Conservation (phyloP, 2,797 vertebrate genomes). For the Acanthis flammea region DNA sequence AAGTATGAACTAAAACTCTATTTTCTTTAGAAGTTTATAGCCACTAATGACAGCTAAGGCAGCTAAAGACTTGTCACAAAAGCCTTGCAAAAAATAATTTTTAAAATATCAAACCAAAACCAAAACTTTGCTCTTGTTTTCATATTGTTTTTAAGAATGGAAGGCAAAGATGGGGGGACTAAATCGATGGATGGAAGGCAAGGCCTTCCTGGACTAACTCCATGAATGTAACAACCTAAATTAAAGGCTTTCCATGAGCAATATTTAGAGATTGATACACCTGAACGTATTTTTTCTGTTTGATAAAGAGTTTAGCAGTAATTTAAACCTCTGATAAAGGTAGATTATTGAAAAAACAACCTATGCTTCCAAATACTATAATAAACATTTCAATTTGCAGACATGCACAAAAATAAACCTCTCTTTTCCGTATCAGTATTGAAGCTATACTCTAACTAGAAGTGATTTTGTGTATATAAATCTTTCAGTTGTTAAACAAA, state of each 20-base stretch:
- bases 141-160: background rate
- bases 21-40: background rate
- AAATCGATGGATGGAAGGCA: background rate
- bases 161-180: background rate
- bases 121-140: background rate
- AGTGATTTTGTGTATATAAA: background rate
- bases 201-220: background rate
- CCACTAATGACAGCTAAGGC: background rate
- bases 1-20: background rate
- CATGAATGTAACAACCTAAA: background rate
- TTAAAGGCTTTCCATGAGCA: background rate
- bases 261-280: background rate
- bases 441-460: background rate
- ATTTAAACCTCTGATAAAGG: background rate
- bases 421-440: background rate
- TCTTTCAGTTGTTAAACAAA: background rate
- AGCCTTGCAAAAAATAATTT: background rate
- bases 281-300: background rate
- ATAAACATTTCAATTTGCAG: background rate
- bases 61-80: background rate
- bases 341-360: background rate
- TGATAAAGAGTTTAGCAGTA: background rate
- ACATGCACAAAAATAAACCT: accelerated
- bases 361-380: background rate
- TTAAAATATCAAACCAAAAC: accelerated